These are phyloP conservation scores for Orius insidiosus DNA, from an alignment of 1,140 invertebrate species.

Conservation along the genomic window DNA sequence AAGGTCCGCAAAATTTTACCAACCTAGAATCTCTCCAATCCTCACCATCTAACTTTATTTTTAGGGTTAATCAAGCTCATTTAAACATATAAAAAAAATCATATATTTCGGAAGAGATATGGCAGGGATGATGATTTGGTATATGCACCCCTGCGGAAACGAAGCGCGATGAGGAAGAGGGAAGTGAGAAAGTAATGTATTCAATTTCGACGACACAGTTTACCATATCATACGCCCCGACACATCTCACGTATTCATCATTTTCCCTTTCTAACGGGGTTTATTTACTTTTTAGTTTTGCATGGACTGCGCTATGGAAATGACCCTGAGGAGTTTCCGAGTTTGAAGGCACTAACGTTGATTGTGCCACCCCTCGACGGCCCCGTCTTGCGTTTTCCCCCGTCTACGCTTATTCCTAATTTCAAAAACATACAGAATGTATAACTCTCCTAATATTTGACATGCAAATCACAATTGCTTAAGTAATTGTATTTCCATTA, in stretches of 20 bases:
- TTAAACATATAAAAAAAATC: no score
- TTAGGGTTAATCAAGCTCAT: no score
- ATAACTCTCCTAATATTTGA: no score
- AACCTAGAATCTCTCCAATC: no score
- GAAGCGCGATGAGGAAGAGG: no score
- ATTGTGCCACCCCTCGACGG: background rate
- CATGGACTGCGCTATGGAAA: constrained; percentile 4
- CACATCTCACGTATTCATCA: background rate
- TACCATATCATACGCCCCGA: constrained; percentile 6
- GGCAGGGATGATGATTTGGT: background rate
- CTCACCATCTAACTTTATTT: no score
- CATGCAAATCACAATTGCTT: no score
- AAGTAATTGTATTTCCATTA: no score
- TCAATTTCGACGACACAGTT: constrained; percentile 1
- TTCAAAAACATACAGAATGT: no score
- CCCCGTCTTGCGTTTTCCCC: background rate
- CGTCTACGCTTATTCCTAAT: no score
- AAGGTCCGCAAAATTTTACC: no score
- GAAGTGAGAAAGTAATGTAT: constrained; percentile 2
- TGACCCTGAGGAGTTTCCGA: background rate
- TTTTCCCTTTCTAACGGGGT: background rate
- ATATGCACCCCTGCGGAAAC: constrained; percentile 3
- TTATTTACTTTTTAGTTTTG: constrained; percentile 10
- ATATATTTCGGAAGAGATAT: no score
- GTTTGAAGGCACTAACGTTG: background rate